phyloP scores from a whole-genome alignment of 2,797 vertebrate genomes.

The Graptemys geographica region DNA sequence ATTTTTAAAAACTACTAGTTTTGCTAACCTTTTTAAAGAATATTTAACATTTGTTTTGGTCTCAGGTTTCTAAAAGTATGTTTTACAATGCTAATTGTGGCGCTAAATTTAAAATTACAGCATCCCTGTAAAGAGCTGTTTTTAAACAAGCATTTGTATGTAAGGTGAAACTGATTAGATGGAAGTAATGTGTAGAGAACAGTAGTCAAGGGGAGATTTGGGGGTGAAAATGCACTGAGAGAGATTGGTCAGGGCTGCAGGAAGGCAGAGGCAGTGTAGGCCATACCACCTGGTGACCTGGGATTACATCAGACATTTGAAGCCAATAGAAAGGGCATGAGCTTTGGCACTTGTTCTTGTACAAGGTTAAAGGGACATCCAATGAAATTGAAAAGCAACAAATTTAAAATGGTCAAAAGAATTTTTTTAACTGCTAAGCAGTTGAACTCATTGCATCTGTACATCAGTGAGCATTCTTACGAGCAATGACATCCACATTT shows the following conservation, averaged over 20 bases:
- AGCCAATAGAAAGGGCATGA: neutral
- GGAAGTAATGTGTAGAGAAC: no score
- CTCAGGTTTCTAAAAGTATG: neutral
- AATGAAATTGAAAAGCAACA: no score
- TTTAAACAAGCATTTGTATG: neutral
- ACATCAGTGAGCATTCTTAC: no score
- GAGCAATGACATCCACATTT: no score
- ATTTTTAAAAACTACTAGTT: neutral
- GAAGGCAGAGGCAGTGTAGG: neutral
- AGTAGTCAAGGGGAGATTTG: no score
- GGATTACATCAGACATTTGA: neutral
- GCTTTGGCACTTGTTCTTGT: neutral
- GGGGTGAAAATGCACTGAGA: no score
- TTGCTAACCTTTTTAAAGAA: neutral
- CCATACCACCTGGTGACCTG: neutral
- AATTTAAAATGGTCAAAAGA: neutral
- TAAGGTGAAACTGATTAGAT: neutral
- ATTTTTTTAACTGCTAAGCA: neutral
- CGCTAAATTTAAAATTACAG: neutral
- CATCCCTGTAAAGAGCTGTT: neutral
- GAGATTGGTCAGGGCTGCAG: no score
- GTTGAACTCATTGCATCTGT: no score
- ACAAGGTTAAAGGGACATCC: neutral
- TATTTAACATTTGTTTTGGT: neutral
- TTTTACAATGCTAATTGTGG: neutral